Percentiles rank a stretch among this genome's conserved stretches.
Conservation (phyloP, 2,888 invertebrate species). For the Andricus quercusramuli region DNA sequence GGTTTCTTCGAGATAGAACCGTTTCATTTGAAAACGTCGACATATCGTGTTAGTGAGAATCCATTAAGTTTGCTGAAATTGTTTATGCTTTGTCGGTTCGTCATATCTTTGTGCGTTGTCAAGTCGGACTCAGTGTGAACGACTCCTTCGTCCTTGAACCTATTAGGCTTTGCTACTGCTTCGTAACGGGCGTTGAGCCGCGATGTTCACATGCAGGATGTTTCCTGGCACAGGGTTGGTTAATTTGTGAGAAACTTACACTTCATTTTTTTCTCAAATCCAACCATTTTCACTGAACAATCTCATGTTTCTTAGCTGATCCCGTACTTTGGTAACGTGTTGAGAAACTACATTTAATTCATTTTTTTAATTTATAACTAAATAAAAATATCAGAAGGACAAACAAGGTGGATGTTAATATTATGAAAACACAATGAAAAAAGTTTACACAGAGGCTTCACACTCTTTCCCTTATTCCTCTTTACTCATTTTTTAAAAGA, state of each 20-base stretch:
- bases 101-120: constrained; percentile 59
- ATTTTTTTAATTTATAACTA: background rate
- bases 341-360: background rate
- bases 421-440: too few species aligned
- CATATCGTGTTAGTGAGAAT: constrained; percentile 27
- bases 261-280: background rate
- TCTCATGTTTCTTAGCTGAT: background rate
- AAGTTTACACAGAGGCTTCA: too few species aligned
- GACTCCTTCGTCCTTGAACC: constrained; percentile 65
- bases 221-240: constrained; percentile 21
- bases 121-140: constrained; percentile 61
- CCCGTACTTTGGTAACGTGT: too few species aligned
- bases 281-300: background rate
- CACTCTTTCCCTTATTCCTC: too few species aligned
- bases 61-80: constrained; percentile 18
- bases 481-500: too few species aligned
- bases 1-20: too few species aligned
- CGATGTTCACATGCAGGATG: constrained; percentile 19
- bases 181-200: constrained; percentile 55
- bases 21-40: too few species aligned
- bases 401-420: too few species aligned
- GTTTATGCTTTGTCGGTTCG: constrained; percentile 59
- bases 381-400: too few species aligned
- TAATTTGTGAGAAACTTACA: constrained; percentile 17
- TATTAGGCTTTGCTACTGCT: constrained; percentile 61